Evolutionary conservation across 2,797 vertebrate genomes (phyloP), one percentile per base, ranked within the genome.

Genomic region (Chanos chanos): DNA sequence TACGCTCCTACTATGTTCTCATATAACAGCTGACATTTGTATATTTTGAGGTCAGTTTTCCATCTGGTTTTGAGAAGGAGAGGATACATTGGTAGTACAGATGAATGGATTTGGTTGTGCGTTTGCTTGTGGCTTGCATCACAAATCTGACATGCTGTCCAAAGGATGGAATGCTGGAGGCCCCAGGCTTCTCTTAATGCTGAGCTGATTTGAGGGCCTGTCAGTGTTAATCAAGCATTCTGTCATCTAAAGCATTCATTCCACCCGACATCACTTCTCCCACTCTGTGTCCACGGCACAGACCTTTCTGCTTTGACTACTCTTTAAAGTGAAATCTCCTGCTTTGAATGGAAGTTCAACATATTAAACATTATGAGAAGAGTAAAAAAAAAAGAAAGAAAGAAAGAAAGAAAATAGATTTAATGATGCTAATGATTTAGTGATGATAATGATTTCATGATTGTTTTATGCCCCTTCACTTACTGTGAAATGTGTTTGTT

Each of bases 201-300:
- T 78, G 71, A 81, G 72, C 73, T 80, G 76, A 85, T 85, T 81
- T 84, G 80, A 87, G 81, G 77, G 64, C 74, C 70, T 83, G 85
- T 87, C 86, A 82, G 76, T 78, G 81, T 67, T 69, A 83, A 85
- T 88, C 79, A 60, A 22, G 54, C 50, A 49, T 55, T 9, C 45
- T 56, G 40, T 37, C 52, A 36, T 69, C 53, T 40, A 43, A 40
- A 25, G 21, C 72, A 72, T 83, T 83, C 79, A 83, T 84, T 76
- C 82, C 25, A 48, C 48, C 62, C 45, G 43, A 60, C 45, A 36
- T 61, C 25, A 43, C 48, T 16, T 36, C 51, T 25, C 41, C 45
- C 18, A 49, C 50, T 55, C 31, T 34, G 28, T 22, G 39, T 12
- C 13, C 37, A 10, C 12, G 9, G 31, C 22, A 12, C 4, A 47